These are phyloP conservation scores for Atethmia centrago DNA, from an alignment of 2,888 invertebrate species.

Conservation along the genomic window DNA sequence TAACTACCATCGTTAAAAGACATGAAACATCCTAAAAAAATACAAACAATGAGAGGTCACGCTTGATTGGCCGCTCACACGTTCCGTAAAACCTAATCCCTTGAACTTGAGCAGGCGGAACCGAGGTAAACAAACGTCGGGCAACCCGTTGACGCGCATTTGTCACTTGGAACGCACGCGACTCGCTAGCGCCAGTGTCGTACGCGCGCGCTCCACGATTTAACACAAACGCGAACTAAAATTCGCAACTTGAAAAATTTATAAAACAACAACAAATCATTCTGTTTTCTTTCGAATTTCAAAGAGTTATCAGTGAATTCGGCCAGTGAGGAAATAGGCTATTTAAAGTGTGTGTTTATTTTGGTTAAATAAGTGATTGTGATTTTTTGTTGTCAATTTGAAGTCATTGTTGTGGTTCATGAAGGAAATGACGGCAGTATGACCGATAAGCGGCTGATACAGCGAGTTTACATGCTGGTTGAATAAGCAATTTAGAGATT, in stretches of 20 bases:
- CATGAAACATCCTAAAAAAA: slow-evolving; percentile 50
- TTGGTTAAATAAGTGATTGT: slow-evolving; percentile 68
- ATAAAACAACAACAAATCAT: slow-evolving; percentile 61
- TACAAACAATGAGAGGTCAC: slow-evolving; percentile 64
- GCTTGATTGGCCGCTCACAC: slow-evolving; percentile 64
- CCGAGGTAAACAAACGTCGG: slow-evolving; percentile 84
- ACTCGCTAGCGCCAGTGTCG: slow-evolving; percentile 76
- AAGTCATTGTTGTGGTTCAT: slow-evolving; percentile 75
- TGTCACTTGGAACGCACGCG: slow-evolving; percentile 86
- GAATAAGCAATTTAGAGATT: slow-evolving; percentile 59
- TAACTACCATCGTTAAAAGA: slow-evolving; percentile 62
- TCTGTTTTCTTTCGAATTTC: slow-evolving; percentile 61
- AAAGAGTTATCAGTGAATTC: slow-evolving; percentile 58
- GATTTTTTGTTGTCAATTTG: slow-evolving; percentile 65
- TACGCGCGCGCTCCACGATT: slow-evolving; percentile 75
- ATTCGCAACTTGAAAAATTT: slow-evolving; percentile 67
- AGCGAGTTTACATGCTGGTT: slow-evolving; percentile 65
- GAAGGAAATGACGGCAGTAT: slow-evolving; percentile 81
- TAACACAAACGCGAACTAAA: slow-evolving; percentile 72
- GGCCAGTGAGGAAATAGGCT: slow-evolving; percentile 64
- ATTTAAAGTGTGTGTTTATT: slow-evolving; percentile 62
- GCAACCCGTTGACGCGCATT: slow-evolving; percentile 85
- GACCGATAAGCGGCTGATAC: slow-evolving; percentile 80
- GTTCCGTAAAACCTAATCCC: slow-evolving; percentile 80
- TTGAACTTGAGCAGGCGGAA: slow-evolving; percentile 85